Evolutionary conservation across 2,888 invertebrate genomes (phyloP).

Genomic region (Pollenia labialis): DNA sequence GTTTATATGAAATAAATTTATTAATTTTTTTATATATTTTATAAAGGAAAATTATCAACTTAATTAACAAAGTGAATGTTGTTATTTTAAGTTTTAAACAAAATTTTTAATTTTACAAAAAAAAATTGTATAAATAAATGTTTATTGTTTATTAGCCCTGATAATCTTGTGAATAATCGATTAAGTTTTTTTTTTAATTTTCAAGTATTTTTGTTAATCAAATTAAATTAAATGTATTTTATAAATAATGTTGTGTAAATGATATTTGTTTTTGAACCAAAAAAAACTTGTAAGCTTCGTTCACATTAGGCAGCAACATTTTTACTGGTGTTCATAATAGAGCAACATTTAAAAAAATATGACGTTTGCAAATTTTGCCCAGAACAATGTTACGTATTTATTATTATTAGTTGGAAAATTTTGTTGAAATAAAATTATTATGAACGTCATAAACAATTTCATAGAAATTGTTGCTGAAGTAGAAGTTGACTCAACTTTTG

Average conservation of each 20-base stretch:
- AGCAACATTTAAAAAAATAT: no score
- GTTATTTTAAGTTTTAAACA: conserved; percentile 23
- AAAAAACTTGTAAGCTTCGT: no score
- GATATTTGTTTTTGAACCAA: neutral
- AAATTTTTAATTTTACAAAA: conserved; percentile 2
- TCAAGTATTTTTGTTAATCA: conserved; percentile 1
- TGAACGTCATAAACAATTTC: no score
- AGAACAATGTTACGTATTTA: no score
- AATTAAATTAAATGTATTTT: neutral
- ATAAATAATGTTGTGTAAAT: neutral
- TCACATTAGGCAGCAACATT: no score
- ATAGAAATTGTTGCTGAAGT: no score
- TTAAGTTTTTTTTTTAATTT: neutral
- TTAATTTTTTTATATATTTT: conserved; percentile 33
- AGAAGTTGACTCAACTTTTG: no score
- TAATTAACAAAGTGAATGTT: conserved; percentile 19
- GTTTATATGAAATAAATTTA: conserved; percentile 4
- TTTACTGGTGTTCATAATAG: no score
- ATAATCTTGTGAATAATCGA: neutral
- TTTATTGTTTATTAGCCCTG: conserved; percentile 19
- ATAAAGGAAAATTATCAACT: neutral
- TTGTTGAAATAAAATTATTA: no score
- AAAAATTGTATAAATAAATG: neutral
- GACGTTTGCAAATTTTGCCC: no score
- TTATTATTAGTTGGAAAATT: no score